Evolutionary conservation across 2,797 vertebrate genomes (phyloP).

Genomic region (Cottoperca gobio): DNA sequence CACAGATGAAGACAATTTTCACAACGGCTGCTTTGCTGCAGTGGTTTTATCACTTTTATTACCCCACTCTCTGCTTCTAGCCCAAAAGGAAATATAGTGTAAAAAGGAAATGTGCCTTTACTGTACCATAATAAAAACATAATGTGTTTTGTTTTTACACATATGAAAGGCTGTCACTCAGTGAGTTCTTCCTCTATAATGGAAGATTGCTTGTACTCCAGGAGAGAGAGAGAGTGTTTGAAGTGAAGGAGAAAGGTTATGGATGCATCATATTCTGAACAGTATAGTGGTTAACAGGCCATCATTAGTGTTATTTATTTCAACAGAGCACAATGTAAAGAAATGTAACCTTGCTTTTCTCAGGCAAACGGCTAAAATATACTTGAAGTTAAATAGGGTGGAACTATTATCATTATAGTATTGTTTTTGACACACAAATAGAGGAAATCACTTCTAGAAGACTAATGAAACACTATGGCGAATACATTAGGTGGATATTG

Average conservation of each 20-base stretch:
- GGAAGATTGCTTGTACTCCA: not conserved
- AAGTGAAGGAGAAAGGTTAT: not conserved
- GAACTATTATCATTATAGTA: not conserved
- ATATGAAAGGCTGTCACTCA: not conserved
- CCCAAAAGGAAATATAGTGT: conserved; percentile 3
- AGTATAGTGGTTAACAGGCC: not conserved
- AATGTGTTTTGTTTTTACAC: not conserved
- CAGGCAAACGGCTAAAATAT: not conserved
- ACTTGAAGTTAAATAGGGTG: not conserved
- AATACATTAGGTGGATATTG: conserved; percentile 1
- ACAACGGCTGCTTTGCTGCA: conserved; percentile 10
- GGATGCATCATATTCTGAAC: not conserved
- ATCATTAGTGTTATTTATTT: not conserved
- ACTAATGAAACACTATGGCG: too few species aligned
- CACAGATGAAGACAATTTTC: conserved; percentile 4
- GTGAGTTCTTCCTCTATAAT: not conserved
- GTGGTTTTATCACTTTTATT: conserved; percentile 37
- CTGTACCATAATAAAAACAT: conserved; percentile 12
- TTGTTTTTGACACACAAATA: not conserved
- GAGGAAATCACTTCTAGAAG: not conserved
- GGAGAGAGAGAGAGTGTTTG: not conserved
- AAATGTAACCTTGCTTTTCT: not conserved
- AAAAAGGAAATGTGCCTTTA: conserved; percentile 14
- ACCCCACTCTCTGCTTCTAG: conserved; percentile 1
- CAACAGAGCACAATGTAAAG: not conserved